Base-by-base conservation (phyloP, 2,888 invertebrate species). In the Pristionchus arcanus region DNA sequence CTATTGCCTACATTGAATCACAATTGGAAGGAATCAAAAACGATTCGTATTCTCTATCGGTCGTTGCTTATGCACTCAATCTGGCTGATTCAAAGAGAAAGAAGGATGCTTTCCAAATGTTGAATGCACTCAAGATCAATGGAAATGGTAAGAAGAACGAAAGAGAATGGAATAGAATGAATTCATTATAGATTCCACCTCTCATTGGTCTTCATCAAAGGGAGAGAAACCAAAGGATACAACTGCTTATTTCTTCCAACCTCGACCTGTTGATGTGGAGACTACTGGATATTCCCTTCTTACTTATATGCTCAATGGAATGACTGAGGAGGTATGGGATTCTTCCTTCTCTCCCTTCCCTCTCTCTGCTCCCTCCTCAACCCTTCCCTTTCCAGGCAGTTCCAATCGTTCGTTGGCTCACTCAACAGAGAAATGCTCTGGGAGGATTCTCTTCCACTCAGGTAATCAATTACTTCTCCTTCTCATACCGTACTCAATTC, bases 281-380 rank as follows among this genome's bases (percentile, higher is more conserved):
- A 97, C 97, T 93, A 98, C 98, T 0, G 97, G 98, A 0, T 98
- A 98, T 95, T 97, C 97, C 0, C 96, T 98, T 90, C 96, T 98
- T 90, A 97, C 97, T 0, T 97, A 96, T 93, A 94, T 97, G 31
- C 90, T 92, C 42, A 95, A 96, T 90, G 96, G 96, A 91, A 91
- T 94, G 49, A 92, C 91, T 19, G 96, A 81, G 34, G 89, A 91
- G 94, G 63, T 86, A 7, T 25, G 59, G 25, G 7, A 16, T 15
- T 19, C 21, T n/a, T n/a, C n/a, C n/a, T n/a, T n/a, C n/a, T n/a
- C 16, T 4, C 21, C 55, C 55, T 15, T 4, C 21, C 55, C 19
- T 11, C 55, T 16, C 19, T 11, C 66, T 68, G 11, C 13, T 68
- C 9, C 25, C 19, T 28, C n/a, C n/a, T 68, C 25, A n/a, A 2